phyloP scores from a whole-genome alignment of 2,113 vertebrate species.

The Aspiorhynchus laticeps region DNA sequence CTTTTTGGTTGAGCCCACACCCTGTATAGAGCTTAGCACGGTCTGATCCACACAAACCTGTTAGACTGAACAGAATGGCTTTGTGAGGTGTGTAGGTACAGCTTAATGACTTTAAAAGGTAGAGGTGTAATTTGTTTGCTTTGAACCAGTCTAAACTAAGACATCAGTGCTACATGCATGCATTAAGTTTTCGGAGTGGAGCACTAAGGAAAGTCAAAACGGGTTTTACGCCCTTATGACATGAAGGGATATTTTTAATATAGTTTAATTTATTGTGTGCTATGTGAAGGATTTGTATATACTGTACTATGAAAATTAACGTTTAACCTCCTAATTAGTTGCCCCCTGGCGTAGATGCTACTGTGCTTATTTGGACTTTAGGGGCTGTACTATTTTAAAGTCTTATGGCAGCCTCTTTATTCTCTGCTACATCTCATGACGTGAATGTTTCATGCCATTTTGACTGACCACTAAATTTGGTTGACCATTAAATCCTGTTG shows the following conservation, averaged over 20 bases:
- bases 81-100: not conserved
- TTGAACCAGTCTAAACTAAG: not conserved
- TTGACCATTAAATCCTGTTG: not conserved
- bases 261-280: not conserved
- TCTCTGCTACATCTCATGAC: not conserved
- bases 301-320: not conserved
- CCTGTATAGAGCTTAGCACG: constrained; percentile 36
- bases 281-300: not conserved
- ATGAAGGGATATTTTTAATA: not conserved
- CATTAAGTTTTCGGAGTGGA: not conserved
- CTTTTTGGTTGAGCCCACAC: constrained; percentile 38
- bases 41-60: constrained; percentile 48
- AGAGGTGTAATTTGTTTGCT: not conserved
- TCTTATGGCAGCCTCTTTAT: not conserved
- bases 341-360: not conserved
- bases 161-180: not conserved
- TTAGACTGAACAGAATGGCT: constrained; percentile 44
- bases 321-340: not conserved
- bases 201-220: not conserved
- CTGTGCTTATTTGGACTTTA: not conserved
- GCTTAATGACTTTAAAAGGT: not conserved
- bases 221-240: not conserved
- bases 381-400: not conserved
- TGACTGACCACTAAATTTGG: not conserved
- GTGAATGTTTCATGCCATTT: not conserved